A percentile compares a stretch with the other conserved stretches of the same genome.
Evolutionary conservation across 2,113 vertebrate species (phyloP).

Genomic region (Burhinus oedicnemus): DNA sequence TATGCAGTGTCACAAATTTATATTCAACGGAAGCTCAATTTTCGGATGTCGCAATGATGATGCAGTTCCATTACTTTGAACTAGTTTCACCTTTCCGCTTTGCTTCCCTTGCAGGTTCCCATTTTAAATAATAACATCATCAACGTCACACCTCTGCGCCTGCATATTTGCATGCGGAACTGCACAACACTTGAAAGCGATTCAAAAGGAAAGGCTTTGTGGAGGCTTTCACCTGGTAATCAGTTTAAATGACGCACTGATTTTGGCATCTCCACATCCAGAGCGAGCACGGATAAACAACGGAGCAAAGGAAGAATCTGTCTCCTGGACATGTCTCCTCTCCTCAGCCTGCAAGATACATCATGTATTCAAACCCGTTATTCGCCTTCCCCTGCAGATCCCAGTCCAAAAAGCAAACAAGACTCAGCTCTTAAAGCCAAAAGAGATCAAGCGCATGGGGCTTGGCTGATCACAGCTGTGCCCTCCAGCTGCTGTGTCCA

Average conservation of each 20-base stretch:
- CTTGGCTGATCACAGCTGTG: neutral
- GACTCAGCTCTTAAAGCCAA: neutral
- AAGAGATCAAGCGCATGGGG: rapidly evolving
- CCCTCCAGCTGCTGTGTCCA: neutral
- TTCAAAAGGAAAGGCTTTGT: neutral
- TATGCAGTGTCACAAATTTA: neutral
- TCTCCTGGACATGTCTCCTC: neutral
- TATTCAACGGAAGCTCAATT: neutral
- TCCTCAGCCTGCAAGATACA: rapidly evolving
- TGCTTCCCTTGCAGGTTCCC: neutral
- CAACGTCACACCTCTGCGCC: neutral
- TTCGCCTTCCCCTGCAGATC: neutral
- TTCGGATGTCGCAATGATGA: neutral
- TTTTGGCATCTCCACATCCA: neutral
- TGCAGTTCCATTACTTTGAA: neutral
- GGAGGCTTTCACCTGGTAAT: neutral
- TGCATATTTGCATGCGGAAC: neutral
- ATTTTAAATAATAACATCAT: neutral
- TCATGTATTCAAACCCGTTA: neutral
- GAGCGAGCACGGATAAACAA: neutral
- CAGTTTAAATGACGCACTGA: neutral
- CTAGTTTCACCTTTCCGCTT: neutral
- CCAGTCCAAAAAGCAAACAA: neutral
- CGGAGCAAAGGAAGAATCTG: neutral
- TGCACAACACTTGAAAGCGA: neutral